These are phyloP conservation scores for Patiria pectinifera DNA, from an alignment of 53 echinoderm and acorn worm species.

Conservation along the genomic window DNA sequence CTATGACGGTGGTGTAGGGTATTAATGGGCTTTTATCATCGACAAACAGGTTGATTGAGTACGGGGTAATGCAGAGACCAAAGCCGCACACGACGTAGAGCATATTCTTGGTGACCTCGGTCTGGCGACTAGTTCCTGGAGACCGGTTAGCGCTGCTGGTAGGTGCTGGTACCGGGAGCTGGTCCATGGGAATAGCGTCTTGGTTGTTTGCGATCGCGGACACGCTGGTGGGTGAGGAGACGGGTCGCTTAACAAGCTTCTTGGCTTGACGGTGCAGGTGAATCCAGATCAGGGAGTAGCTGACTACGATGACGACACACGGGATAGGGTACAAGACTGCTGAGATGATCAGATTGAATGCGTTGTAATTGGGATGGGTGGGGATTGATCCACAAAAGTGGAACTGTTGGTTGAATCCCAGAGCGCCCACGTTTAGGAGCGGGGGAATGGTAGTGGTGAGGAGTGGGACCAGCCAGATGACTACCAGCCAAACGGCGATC, in stretches of 20 bases:
- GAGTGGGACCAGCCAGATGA: conserved; percentile 71
- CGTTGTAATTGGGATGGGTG: conserved; percentile 37
- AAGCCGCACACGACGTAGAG: conserved; percentile 72
- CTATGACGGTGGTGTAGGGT: conserved; percentile 72
- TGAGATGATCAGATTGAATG: conserved; percentile 53
- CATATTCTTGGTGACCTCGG: conserved; percentile 79
- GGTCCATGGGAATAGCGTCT: neutral
- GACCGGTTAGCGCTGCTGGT: conserved; percentile 19
- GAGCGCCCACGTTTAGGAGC: conserved; percentile 36
- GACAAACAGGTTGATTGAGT: conserved; percentile 61
- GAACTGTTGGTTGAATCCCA: conserved; percentile 60
- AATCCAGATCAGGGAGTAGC: conserved; percentile 61
- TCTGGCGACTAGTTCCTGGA: conserved; percentile 44
- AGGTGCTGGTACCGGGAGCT: conserved; percentile 70
- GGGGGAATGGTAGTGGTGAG: conserved; percentile 57
- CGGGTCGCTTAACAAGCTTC: neutral
- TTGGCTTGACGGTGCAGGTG: conserved; percentile 58
- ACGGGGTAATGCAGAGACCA: conserved; percentile 74
- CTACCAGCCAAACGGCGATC: conserved; percentile 62
- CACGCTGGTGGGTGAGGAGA: neutral
- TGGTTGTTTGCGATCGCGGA: neutral
- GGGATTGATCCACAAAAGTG: conserved; percentile 67
- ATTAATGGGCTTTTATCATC: conserved; percentile 48
- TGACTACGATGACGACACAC: conserved; percentile 54
- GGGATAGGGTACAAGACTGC: conserved; percentile 60